A percentile compares a stretch with the other conserved stretches of the same genome.
These are phyloP conservation scores for Oreochromis aureus DNA, from an alignment of 2,113 vertebrate species.

Conservation along the genomic window DNA sequence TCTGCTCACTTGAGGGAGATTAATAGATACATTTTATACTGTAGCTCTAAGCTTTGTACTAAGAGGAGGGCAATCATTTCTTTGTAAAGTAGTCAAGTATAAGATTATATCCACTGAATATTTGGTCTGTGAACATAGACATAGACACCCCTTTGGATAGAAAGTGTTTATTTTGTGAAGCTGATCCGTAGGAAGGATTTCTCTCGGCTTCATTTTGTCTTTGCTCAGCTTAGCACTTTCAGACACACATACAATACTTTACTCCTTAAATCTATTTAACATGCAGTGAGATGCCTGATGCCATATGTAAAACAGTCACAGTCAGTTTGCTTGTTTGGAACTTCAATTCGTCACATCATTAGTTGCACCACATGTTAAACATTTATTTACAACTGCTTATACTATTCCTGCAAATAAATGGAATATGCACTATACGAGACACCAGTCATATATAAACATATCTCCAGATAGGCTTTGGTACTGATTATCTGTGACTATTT, in stretches of 20 bases:
- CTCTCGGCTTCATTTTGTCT: conserved; percentile 18
- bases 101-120: conserved; percentile 51
- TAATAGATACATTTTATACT: conserved; percentile 35
- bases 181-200: conserved; percentile 27
- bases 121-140: conserved; percentile 19
- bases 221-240: conserved; percentile 14
- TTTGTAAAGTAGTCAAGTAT: conserved; percentile 55
- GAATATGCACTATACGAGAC: not conserved
- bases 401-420: not conserved
- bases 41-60: conserved; percentile 37
- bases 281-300: not conserved
- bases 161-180: conserved; percentile 7
- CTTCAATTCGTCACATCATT: not conserved
- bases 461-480: not conserved
- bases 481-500: not conserved
- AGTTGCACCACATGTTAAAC: not conserved
- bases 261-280: not conserved
- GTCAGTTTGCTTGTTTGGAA: not conserved
- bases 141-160: not conserved
- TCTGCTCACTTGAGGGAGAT: conserved; percentile 37
- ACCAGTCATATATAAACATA: not conserved
- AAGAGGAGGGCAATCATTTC: conserved; percentile 39
- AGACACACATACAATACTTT: not conserved
- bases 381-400: not conserved
- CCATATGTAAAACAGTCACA: not conserved